Evolutionary conservation across 2,888 invertebrate species (phyloP), one percentile per base, ranked within the genome.

Genomic region (Acleris laterana): DNA sequence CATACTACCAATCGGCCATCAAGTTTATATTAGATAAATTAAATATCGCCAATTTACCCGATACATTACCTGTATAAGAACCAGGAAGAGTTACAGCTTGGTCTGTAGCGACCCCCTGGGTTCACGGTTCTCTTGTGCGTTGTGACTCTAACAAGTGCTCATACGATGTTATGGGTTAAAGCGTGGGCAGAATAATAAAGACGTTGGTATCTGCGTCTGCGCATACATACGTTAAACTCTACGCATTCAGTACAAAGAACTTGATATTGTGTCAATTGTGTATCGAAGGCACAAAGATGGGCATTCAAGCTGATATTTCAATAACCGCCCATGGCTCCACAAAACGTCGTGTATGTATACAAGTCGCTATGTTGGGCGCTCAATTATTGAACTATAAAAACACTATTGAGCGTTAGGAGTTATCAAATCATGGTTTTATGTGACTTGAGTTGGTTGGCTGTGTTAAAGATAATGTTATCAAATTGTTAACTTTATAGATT

Each of bases 101-200:
- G 46, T 16, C 16, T 16, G 17, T 5, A 17, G n/a, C 17, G 46
- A 46, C 46, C 46, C 46, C 46, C 46, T 46, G n/a, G 46, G 46
- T 46, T 46, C 38, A 38, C 38, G n/a, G 46, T n/a, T 17, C 46
- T 5, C 46, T n/a, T 46, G n/a, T 46, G 16, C 17, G 7, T 46
- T n/a, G 16, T 16, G 46, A 46, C 46, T 46, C n/a, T 46, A 46
- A 46, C 46, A 16, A 46, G 46, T 46, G n/a, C 17, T 16, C n/a
- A 16, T 46, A n/a, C 17, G 17, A 38, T 38, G 46, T 46, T 46
- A 46, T 17, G 46, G 46, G 19, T 17, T 49, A 20, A 9, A 20
- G 83, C 83, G 88, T 88, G 84, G 88, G 88, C 70, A 75, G 88
- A 82, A 87, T 88, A 88, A 88, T 88, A 79, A 88, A 88, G 87